Percentiles rank a stretch among this genome's conserved stretches.
Evolutionary conservation across 2,888 invertebrate genomes (phyloP).

Genomic region (Eurytoma adleriae): DNA sequence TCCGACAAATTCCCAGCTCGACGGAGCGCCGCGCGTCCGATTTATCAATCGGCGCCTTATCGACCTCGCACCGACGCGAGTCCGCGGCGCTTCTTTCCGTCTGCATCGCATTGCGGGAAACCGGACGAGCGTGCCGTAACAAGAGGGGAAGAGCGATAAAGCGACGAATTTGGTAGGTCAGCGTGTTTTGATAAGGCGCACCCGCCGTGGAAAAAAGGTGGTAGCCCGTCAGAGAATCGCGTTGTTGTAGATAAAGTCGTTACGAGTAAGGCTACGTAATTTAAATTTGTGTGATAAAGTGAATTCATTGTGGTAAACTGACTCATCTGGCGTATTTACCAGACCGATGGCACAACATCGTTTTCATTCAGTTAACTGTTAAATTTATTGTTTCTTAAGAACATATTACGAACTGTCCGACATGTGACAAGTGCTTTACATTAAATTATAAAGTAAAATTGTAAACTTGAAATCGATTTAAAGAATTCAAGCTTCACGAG

Average conservation of each 20-base stretch:
- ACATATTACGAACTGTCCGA: neutral
- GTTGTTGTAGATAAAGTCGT: conserved; percentile 22
- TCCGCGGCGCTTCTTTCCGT: conserved; percentile 11
- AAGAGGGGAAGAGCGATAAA: conserved; percentile 8
- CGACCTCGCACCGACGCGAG: neutral
- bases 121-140: too few relatives aligned
- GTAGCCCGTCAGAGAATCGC: neutral
- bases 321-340: conserved; percentile 21
- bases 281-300: conserved; percentile 37
- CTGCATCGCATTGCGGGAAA: neutral
- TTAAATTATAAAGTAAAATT: too few relatives aligned
- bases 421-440: too few relatives aligned
- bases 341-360: conserved; percentile 13
- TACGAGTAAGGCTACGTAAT: conserved; percentile 33
- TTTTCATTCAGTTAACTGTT: conserved; percentile 12
- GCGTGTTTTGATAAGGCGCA: neutral
- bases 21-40: neutral
- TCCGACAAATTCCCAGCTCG: conserved; percentile 43
- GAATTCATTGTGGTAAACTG: conserved; percentile 29
- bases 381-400: neutral
- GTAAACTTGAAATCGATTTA: neutral
- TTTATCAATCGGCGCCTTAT: conserved; percentile 29
- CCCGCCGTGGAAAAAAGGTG: neutral
- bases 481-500: neutral
- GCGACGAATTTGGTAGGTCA: conserved; percentile 4